Evolutionary conservation across 2,797 vertebrate species (phyloP), one percentile per base, ranked within the genome.

Genomic region (Pteropus rufus): DNA sequence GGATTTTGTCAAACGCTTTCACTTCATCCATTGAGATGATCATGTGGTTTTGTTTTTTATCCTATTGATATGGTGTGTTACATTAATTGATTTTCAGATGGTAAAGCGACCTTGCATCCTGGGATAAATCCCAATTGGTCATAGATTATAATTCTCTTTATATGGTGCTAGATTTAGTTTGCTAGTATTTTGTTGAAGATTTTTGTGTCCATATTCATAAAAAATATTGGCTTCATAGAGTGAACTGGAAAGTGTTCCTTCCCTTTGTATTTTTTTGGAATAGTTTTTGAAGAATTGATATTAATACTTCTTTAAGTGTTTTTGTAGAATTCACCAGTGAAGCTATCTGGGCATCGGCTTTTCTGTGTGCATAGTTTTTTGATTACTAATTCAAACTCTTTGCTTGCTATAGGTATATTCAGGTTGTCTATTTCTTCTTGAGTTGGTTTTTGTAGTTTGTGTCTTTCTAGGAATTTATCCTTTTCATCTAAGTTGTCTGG

Each of bases 21-120:
- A 75, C 19, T 93, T 82, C 52, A 83, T 75, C 80, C 92, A 29
- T 44, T 87, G 88, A 90, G 81, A 67, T 87, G 52, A 89, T 72
- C 18, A n/a, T 72, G 58, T 23, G 31, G 31, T 64, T 85, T 64
- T 86, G 41, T 36, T 93, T 96, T 94, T 84, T 89, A 60, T 82
- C 34, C 52, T 95, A 70, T 36, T 93, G 89, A 93, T 87, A 88
- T 52, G 84, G 54, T 92, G 76, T 73, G 70, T 92, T 93, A 84
- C 4, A 69, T 84, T 95, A 95, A 90, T 95, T 95, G 94, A 92
- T 95, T 97, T 96, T 92, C 77, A 93, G 60, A 92, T 97, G 41
- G 80, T 92, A 94, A 96, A 89, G 65, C 65, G 92, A 92, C 80
- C 84, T 96, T 96, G 85, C n/a, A 96, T 97, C 93, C 94, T 97